Evolutionary conservation across 2,797 vertebrate species (phyloP), one percentile per base, ranked within the genome.

Genomic region (Enteromius treurensis): DNA sequence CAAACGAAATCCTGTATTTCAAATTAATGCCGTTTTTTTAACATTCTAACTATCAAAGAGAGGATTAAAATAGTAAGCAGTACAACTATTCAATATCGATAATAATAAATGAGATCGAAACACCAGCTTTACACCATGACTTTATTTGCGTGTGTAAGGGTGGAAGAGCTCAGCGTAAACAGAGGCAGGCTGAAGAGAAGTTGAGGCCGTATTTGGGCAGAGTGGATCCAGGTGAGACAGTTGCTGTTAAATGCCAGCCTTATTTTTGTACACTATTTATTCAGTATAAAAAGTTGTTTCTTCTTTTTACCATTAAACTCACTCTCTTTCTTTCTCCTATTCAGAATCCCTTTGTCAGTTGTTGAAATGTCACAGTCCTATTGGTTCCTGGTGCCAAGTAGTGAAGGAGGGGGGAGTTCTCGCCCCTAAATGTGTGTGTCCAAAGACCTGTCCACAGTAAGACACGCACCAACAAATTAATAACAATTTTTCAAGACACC

Each of bases 161-260:
- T 79, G 91, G 92, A 68, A 90, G 90, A 91, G 93, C 91, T 29
- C 92, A 93, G 86, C 90, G 88, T 77, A 94, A 84, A 89, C 94
- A 95, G 88, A 91, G 91, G 86, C 90, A 92, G 89, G 92, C 91
- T 47, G 94, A 95, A 74, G 92, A 92, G 70, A 87, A 58, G 14
- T 82, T 95, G 74, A 92, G 88, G 85, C 94, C 94, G 0, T 95
- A 95, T 69, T 87, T 95, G 67, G 94, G 93, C 86, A 92, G 93
- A 91, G 93, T 94, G 5, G 86, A 93, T 19, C 90, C 94, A 83
- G 94, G 94, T 95, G 87, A 91, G 86, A 85, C 5, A 62, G n/a
- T 49, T 83, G 10, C 40, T 42, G 19, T 26, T 60, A 65, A 21
- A 26, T 26, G 3, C 5, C 15, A 17, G 0, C 34, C 8, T 47